A percentile compares a stretch with the other conserved stretches of the same genome.
phyloP scores from a whole-genome alignment of 2,113 vertebrate species.

The Tupaia tana region DNA sequence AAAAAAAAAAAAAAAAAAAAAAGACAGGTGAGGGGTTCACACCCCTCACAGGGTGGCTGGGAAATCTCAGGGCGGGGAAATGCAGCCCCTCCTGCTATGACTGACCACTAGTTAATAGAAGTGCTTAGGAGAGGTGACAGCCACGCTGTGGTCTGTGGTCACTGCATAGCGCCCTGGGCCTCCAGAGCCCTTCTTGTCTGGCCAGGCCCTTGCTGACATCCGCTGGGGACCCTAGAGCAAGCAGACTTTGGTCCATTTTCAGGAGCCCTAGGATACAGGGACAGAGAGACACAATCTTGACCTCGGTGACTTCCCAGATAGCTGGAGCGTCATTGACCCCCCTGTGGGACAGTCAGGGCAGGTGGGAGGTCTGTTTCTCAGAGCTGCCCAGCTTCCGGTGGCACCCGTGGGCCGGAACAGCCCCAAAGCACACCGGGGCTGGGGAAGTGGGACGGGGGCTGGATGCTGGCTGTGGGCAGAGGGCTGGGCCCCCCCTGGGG shows the following conservation, averaged over 20 bases:
- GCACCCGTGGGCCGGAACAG: neutral
- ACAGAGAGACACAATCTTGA: neutral
- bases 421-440: neutral
- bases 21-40: neutral
- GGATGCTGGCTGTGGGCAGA: neutral
- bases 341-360: neutral
- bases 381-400: neutral
- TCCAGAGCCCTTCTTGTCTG: neutral
- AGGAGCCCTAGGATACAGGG: neutral
- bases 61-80: neutral
- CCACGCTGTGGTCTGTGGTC: neutral
- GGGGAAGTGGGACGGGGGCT: neutral
- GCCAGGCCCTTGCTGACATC: neutral
- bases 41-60: neutral
- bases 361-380: neutral
- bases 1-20: too few species aligned
- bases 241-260: neutral
- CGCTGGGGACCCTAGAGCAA: neutral
- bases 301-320: neutral
- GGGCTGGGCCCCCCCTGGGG: accelerated
- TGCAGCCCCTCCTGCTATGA: neutral
- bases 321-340: neutral
- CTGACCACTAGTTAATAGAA: neutral
- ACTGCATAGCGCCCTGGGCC: neutral
- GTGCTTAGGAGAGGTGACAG: too few species aligned